These are phyloP conservation scores for Oreochromis mossambicus DNA, from an alignment of 2,797 vertebrate species.

Conservation along the genomic window DNA sequence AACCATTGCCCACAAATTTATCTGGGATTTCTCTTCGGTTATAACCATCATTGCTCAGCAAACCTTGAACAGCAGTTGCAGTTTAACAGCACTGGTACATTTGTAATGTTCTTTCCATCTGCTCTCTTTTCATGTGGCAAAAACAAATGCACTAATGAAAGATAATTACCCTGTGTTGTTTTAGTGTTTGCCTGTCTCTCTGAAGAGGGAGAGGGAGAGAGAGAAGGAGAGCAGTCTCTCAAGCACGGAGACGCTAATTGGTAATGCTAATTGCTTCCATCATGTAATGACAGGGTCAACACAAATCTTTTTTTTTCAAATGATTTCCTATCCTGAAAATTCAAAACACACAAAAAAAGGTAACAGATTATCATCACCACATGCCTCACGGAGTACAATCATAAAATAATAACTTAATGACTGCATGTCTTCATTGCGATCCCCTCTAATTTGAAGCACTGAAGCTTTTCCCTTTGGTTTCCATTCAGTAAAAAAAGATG, in stretches of 20 bases:
- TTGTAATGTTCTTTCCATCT: constrained; percentile 25
- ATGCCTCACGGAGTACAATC: neutral
- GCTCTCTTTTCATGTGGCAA: constrained; percentile 40
- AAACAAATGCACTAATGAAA: constrained; percentile 64
- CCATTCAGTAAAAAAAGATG: neutral
- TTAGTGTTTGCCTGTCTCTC: constrained; percentile 38
- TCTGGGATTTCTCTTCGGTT: constrained; percentile 16
- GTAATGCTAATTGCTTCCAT: constrained; percentile 49
- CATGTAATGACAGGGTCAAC: constrained; percentile 42
- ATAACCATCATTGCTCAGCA: constrained; percentile 23
- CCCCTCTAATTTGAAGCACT: neutral
- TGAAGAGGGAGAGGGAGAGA: constrained; percentile 26
- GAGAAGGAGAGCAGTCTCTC: constrained; percentile 19
- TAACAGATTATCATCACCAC: neutral
- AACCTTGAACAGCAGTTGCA: constrained; percentile 19
- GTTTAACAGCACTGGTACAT: constrained; percentile 4
- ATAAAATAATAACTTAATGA: neutral
- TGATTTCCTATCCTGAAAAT: neutral
- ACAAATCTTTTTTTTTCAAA: neutral
- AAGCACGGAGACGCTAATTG: constrained; percentile 52
- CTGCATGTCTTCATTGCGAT: neutral
- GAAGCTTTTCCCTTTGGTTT: neutral
- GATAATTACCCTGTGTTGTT: constrained; percentile 62
- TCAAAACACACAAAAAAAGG: neutral
- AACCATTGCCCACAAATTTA: constrained; percentile 16